Percentiles rank a stretch among this genome's conserved stretches.
Evolutionary conservation across 2,888 invertebrate genomes (phyloP).

Genomic region (Apoderus coryli): DNA sequence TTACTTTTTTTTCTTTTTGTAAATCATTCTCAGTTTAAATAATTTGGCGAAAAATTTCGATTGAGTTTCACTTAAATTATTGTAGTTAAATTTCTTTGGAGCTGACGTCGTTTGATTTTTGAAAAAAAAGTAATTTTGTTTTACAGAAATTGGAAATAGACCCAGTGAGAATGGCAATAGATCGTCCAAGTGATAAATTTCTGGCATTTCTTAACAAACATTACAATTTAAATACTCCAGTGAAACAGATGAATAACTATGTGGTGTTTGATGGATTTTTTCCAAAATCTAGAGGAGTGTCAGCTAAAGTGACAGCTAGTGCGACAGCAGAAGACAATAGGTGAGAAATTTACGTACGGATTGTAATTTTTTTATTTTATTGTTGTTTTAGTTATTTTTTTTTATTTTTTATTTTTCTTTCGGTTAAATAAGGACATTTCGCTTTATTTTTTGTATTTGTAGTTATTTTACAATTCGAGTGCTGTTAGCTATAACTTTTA

Average conservation of each 20-base stretch:
- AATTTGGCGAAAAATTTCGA: neutral
- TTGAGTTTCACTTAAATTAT: neutral
- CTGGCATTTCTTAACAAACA: conserved; percentile 73
- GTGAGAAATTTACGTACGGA: conserved; percentile 8
- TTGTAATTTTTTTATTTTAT: neutral
- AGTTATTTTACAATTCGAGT: too few relatives aligned
- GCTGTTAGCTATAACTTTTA: too few relatives aligned
- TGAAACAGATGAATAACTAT: conserved; percentile 79
- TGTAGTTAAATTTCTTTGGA: neutral
- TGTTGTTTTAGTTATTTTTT: too few relatives aligned
- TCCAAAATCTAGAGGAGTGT: conserved; percentile 20
- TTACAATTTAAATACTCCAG: conserved; percentile 47
- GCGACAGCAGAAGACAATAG: conserved; percentile 10
- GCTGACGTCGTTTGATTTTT: too few relatives aligned
- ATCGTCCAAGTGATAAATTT: conserved; percentile 84
- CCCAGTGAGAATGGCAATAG: conserved; percentile 72
- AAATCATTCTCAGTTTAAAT: too few relatives aligned
- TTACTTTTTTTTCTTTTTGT: too few relatives aligned
- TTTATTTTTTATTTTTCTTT: too few relatives aligned
- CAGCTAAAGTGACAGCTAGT: conserved; percentile 5
- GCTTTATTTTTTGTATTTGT: too few relatives aligned
- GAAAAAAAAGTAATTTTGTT: too few relatives aligned
- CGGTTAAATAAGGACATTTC: too few relatives aligned
- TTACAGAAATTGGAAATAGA: conserved; percentile 51
- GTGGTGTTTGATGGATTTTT: conserved; percentile 78